These are phyloP conservation scores for Dryobotodes eremita DNA, from an alignment of 2,888 invertebrate genomes.

Conservation along the genomic window DNA sequence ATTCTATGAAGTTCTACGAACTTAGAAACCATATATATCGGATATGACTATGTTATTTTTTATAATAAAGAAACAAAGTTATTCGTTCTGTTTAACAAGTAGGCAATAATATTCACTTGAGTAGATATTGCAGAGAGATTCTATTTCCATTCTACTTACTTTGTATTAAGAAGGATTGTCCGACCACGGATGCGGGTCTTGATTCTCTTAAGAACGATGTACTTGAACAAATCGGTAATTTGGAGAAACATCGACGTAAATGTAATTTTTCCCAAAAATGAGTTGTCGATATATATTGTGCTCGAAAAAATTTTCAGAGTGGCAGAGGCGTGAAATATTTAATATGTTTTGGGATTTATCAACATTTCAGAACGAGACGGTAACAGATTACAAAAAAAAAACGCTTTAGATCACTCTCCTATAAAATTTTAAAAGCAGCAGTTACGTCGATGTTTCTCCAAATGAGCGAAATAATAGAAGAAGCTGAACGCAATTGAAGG, in stretches of 20 bases:
- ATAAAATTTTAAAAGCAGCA: too few relatives aligned
- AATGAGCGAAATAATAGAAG: neutral
- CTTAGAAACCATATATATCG: neutral
- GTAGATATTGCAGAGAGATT: neutral
- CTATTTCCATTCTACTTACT: neutral
- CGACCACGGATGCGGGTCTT: neutral
- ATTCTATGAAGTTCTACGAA: neutral
- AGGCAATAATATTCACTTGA: neutral
- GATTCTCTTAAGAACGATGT: neutral
- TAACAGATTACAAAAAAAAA: too few relatives aligned
- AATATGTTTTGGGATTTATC: too few relatives aligned
- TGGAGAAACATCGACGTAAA: too few relatives aligned
- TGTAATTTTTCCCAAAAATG: too few relatives aligned
- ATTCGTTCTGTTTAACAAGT: neutral
- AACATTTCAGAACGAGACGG: too few relatives aligned
- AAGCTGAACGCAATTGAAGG: neutral
- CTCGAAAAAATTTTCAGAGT: too few relatives aligned
- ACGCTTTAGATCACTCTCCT: too few relatives aligned
- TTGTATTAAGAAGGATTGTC: neutral
- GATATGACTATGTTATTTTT: neutral
- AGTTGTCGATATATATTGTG: too few relatives aligned
- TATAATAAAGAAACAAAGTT: neutral
- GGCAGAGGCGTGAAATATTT: too few relatives aligned
- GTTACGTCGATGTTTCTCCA: too few relatives aligned
- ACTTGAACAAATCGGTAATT: neutral